A percentile compares a stretch with the other conserved stretches of the same genome.
Evolutionary conservation across 2,888 invertebrate species (phyloP).

Genomic region (Hirtodrosophila confusa): DNA sequence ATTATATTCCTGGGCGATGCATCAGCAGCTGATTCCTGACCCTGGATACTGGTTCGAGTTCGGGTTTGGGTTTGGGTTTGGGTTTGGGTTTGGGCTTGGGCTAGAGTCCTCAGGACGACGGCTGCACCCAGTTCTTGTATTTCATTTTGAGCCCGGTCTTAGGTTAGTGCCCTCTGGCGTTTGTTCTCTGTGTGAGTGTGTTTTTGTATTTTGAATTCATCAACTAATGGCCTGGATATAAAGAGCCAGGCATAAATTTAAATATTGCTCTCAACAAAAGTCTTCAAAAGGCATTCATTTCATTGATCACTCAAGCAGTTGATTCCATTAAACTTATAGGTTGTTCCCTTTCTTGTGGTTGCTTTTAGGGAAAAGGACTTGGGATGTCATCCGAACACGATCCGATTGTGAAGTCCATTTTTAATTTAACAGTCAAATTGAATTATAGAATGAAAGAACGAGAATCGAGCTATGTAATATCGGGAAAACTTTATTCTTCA

Average conservation of each 20-base stretch:
- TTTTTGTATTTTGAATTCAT: constrained; percentile 56
- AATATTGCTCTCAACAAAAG: constrained; percentile 38
- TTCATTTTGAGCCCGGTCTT: constrained; percentile 56
- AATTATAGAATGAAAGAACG: constrained; percentile 17
- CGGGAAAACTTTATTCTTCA: no score
- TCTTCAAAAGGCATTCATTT: constrained; percentile 31
- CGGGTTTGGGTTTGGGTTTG: not conserved
- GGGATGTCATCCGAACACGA: constrained; percentile 11
- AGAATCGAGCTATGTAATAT: not conserved
- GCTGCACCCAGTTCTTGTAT: constrained; percentile 73
- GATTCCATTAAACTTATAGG: constrained; percentile 56
- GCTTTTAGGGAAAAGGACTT: constrained; percentile 9
- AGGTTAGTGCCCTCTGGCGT: constrained; percentile 71
- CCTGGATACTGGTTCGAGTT: not conserved
- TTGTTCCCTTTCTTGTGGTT: constrained; percentile 33
- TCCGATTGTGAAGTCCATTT: constrained; percentile 14
- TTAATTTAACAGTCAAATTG: constrained; percentile 27
- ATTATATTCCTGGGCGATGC: constrained; percentile 19
- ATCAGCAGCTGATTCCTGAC: constrained; percentile 5
- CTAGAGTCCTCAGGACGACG: constrained; percentile 21
- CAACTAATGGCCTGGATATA: constrained; percentile 61
- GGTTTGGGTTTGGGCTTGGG: no score
- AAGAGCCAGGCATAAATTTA: constrained; percentile 46
- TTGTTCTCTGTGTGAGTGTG: constrained; percentile 26
- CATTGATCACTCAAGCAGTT: constrained; percentile 59